Percentiles rank a stretch among this genome's conserved stretches.
phyloP scores from a whole-genome alignment of 2,797 vertebrate species.

The Percopsis omiscomaycus region DNA sequence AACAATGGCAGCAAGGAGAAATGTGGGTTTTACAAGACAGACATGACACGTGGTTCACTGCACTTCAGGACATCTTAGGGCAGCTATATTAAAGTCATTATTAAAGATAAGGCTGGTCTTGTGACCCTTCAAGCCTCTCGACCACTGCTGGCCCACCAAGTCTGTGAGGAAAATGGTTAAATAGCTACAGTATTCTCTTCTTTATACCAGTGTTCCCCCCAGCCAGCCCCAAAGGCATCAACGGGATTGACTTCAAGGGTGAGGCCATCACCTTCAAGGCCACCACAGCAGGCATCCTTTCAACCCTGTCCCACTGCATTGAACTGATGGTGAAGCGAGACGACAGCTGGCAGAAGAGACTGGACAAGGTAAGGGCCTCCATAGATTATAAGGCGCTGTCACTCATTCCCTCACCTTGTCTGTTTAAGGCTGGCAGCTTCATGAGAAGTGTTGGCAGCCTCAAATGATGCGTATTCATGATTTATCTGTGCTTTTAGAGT shows the following conservation, averaged over 20 bases:
- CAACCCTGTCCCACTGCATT: conserved; percentile 94
- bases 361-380: conserved; percentile 87
- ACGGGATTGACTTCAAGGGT: conserved; percentile 96
- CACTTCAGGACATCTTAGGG: conserved; percentile 8
- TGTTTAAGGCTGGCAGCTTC: conserved; percentile 5
- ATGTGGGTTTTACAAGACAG: conserved; percentile 76
- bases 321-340: conserved; percentile 96
- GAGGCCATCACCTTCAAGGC: conserved; percentile 99
- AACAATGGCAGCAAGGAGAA: conserved; percentile 94
- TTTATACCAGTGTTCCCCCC: conserved; percentile 79
- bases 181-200: neutral
- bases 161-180: too few species aligned
- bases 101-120: too few species aligned
- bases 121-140: too few species aligned
- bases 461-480: neutral
- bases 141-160: too few species aligned
- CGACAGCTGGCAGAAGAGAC: conserved; percentile 94
- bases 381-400: neutral
- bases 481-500: neutral
- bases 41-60: neutral
- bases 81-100: too few species aligned
- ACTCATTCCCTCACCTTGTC: conserved; percentile 7
- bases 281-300: conserved; percentile 95
- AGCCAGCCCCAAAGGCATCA: conserved; percentile 86
- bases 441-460: conserved; percentile 8